A percentile compares a stretch with the other conserved stretches of the same genome.
phyloP scores from a whole-genome alignment of 2,797 vertebrate genomes.

The Arnoldichthys spilopterus region DNA sequence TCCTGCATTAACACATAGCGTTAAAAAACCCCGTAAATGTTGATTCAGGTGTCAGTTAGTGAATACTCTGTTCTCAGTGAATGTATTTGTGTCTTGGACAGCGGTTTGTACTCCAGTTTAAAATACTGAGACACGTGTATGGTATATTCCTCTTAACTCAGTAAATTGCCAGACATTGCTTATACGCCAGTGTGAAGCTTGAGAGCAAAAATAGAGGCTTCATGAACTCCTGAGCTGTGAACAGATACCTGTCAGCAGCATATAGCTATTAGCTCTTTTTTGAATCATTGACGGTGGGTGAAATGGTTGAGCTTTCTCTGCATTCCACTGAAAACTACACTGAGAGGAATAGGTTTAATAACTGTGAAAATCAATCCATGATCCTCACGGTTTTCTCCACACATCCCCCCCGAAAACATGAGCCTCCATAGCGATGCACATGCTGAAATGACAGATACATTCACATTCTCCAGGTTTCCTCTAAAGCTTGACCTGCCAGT shows the following conservation, averaged over 20 bases:
- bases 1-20: no score
- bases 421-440: slow-evolving; percentile 16
- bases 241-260: slow-evolving; percentile 44
- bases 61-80: neutral
- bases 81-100: neutral
- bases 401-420: neutral
- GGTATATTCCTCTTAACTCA: neutral
- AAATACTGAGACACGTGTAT: neutral
- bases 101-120: neutral
- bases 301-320: slow-evolving; percentile 33
- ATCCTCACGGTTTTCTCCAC: slow-evolving; percentile 22
- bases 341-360: slow-evolving; percentile 46
- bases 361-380: slow-evolving; percentile 47
- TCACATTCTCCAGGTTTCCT: slow-evolving; percentile 38
- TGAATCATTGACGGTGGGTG: slow-evolving; percentile 19
- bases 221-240: slow-evolving; percentile 31
- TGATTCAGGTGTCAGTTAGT: no score
- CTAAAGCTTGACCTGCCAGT: slow-evolving; percentile 47
- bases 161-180: neutral
- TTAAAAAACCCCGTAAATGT: no score
- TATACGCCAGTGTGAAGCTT: neutral
- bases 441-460: slow-evolving; percentile 33
- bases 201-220: slow-evolving; percentile 15
- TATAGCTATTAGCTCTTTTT: slow-evolving; percentile 28
- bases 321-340: slow-evolving; percentile 38